Base-by-base conservation (phyloP, 1,140 invertebrate genomes). In the Lutraria rhynchaena region DNA sequence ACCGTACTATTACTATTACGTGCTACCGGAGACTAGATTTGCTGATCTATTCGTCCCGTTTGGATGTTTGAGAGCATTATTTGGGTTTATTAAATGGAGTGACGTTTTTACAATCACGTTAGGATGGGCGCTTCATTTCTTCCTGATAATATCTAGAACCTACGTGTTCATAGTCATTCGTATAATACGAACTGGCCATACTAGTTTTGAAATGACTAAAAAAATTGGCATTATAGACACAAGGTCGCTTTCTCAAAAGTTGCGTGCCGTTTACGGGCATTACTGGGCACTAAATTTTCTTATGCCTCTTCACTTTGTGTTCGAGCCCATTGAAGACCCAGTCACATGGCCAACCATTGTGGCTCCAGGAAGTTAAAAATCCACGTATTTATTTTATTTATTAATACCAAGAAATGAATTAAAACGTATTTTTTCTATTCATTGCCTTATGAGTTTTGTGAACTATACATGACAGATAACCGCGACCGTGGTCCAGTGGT, bases 241-340 rank as follows among this genome's bases (percentile, higher is more conserved):
- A 2, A 69, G 85, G 27, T 44, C 24, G n/a, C 24, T 84, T 15
- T 15, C 33, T 4, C 65, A 73, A 9, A 88, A 84, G 69, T 27
- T 88, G 0, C 17, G 69, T 5, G 65, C 84, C 4, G 82, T 87
- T n/a, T 86, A 87, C 60, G 87, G 87, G 3, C 19, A n/a, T 15
- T 80, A 85, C 37, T 87, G 84, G 86, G 19, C 37, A 17, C 49
- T 88, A 7, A 87, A 83, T 78, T 70, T 88, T 22, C 4, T 88
- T 3, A 4, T 87, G 4, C 87, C 87, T 15, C 19, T 83, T 13
- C 83, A 87, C 63, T 76, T 71, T 27, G 7, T 87, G 15, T 84
- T 53, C 24, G 58, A 83, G 22, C 75, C 84, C 13, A 53, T 80
- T 3, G 86, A 88, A 17, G 85, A 88, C 53, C 83, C 83, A 11